Evolutionary conservation across 2,888 invertebrate species (phyloP).

Genomic region (Agonopterix subpropinquella): DNA sequence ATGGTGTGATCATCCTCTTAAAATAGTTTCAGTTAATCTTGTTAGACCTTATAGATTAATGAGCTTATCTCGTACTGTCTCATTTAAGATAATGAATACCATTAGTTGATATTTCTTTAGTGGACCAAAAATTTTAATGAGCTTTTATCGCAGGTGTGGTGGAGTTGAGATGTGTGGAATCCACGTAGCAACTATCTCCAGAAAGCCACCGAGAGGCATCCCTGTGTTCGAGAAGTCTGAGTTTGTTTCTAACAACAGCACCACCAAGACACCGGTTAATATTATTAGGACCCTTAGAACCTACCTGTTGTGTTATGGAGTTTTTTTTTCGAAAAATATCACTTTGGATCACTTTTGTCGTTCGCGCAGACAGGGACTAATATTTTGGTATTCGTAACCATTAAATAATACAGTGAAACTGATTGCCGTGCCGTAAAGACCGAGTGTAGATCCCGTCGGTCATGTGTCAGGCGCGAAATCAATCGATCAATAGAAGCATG

Average conservation of each 20-base stretch:
- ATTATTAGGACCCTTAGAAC: not conserved
- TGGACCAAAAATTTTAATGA: not conserved
- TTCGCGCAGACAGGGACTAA: not conserved
- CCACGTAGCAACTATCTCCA: slow-evolving; percentile 83
- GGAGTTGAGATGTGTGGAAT: slow-evolving; percentile 87
- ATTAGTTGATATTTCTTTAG: too few species aligned
- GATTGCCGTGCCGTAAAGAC: not conserved
- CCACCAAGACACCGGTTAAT: slow-evolving; percentile 50
- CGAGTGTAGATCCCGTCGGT: too few species aligned
- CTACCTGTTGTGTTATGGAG: not conserved
- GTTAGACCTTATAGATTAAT: not conserved
- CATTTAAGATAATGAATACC: too few species aligned
- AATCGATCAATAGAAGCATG: too few species aligned
- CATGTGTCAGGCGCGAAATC: too few species aligned
- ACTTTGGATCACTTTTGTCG: not conserved
- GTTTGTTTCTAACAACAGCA: slow-evolving; percentile 79
- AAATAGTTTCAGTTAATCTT: too few species aligned
- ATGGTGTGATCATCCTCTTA: too few species aligned
- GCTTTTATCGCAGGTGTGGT: slow-evolving; percentile 72
- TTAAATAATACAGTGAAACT: too few species aligned
- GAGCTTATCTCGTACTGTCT: too few species aligned
- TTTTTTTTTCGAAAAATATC: not conserved
- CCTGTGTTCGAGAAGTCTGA: slow-evolving; percentile 86
- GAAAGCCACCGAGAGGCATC: slow-evolving; percentile 79
- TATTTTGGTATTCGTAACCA: too few species aligned